phyloP scores from a whole-genome alignment of 2,888 invertebrate genomes.

The Tetropium fuscum region DNA sequence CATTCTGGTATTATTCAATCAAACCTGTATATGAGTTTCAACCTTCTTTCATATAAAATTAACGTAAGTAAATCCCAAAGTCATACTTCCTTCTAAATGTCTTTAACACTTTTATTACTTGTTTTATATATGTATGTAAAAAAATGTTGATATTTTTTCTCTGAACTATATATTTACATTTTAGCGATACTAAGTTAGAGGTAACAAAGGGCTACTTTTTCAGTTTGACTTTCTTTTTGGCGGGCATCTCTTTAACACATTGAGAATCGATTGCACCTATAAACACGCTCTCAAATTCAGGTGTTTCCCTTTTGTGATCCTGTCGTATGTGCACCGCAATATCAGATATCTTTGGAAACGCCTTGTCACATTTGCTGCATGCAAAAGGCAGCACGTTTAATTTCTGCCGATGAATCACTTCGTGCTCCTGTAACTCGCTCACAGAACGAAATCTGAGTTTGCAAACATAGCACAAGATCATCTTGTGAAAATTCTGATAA shows the following conservation, averaged over 20 bases:
- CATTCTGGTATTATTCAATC: no score
- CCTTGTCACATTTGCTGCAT: constrained; percentile 59
- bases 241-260: background rate
- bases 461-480: constrained; percentile 46
- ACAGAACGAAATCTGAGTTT: constrained; percentile 29
- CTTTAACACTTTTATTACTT: no score
- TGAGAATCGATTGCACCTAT: background rate
- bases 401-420: constrained; percentile 49
- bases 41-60: no score
- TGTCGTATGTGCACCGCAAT: constrained; percentile 54
- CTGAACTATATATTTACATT: no score
- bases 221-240: constrained; percentile 26
- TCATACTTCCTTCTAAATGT: no score
- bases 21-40: no score
- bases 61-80: no score
- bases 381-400: constrained; percentile 55
- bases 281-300: background rate
- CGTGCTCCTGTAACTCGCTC: constrained; percentile 32
- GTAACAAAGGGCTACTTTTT: constrained; percentile 20
- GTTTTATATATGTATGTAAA: no score
- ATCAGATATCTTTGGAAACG: constrained; percentile 56
- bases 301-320: constrained; percentile 43
- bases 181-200: no score
- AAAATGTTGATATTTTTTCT: no score
- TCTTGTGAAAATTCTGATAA: constrained; percentile 43